Base-by-base conservation (phyloP, 2,888 invertebrate genomes). In the Microplitis deprimator region DNA sequence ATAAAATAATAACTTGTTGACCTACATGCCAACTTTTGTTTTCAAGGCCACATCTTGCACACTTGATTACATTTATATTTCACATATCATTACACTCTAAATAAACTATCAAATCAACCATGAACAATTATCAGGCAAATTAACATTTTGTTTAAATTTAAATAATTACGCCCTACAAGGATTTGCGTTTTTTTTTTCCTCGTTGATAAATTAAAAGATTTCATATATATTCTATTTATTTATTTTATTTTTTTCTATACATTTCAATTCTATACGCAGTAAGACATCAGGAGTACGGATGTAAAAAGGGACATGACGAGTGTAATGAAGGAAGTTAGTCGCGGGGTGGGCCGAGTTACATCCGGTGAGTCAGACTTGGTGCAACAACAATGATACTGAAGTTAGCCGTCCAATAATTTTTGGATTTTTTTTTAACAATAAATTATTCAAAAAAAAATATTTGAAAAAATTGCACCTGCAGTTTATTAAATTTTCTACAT, bases 291-390 rank as follows among this genome's bases (percentile, higher is more conserved):
- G 59, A 73, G 73, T 73, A 50, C 50, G 50, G 65, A 20, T 62
- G 20, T 20, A n/a, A 20, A 50, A 67, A 67, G 73, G 67, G 67
- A 73, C 67, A 40, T 38, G 67, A 71, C 73, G 71, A 71, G 68
- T 50, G 50, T 78, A 75, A 59, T 65, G 77, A 77, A 79, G 77
- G 79, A 81, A 79, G 74, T 75, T 50, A 50, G 50, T 50, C 50
- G 81, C 80, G 77, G 85, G 85, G 85, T 85, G 86, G 84, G 84
- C 85, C 83, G 82, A 81, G 78, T 79, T 81, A 85, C 87, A 87
- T 88, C 89, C 89, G 89, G 88, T 89, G 89, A 89, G 85, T 89
- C 89, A 87, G 77, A 73, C 40, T 65, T 38, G 6, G 62, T 62
- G 62, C 62, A 62, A n/a, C 62, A 62, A 13, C 20, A 38, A 65